Evolutionary conservation across 2,888 invertebrate species (phyloP), one percentile per base, ranked within the genome.

Genomic region (Gnatocerus cornutus): DNA sequence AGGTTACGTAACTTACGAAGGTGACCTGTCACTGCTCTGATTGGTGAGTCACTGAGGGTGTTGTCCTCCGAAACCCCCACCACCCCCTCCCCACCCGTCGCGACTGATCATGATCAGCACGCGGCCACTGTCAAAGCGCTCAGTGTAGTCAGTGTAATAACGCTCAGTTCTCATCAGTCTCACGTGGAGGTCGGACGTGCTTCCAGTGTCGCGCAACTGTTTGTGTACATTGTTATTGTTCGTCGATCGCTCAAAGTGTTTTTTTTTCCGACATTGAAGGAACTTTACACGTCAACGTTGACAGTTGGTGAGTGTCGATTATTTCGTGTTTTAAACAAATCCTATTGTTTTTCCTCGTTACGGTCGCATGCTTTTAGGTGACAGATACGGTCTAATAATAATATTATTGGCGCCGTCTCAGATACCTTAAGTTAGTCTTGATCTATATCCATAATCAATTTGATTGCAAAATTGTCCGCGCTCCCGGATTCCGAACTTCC

Each of bases 31-130:
- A 83, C 79, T 80, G 81, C 82, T 83, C 82, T 84, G 84, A 85
- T 85, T 85, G 84, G 85, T 86, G 86, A 86, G 77, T 86, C 85
- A 86, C 82, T 78, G 85, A 85, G 85, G 85, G 86, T 86, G 85
- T 85, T 85, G 85, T 85, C 85, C 85, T 85, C 85, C 79, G 79
- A 8, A 43, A 77, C 79, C 81, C 80, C 80, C 79, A 77, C 79
- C 78, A 73, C 64, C 76, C 76, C 71, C 70, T 71, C 75, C 77
- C 75, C 78, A 70, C 76, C 73, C 59, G 72, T 16, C 71, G 73
- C 68, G 66, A 56, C 72, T 64, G 73, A 71, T 76, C 71, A 73
- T 64, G 72, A 71, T 76, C 72, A 73, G 73, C 75, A 76, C 73
- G 75, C 72, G 74, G 72, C 67, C 66, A 64, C 71, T 50, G 69